Percentiles rank a stretch among this genome's conserved stretches.
Evolutionary conservation across 2,113 vertebrate species (phyloP).

Genomic region (Oreocharis arfaki): DNA sequence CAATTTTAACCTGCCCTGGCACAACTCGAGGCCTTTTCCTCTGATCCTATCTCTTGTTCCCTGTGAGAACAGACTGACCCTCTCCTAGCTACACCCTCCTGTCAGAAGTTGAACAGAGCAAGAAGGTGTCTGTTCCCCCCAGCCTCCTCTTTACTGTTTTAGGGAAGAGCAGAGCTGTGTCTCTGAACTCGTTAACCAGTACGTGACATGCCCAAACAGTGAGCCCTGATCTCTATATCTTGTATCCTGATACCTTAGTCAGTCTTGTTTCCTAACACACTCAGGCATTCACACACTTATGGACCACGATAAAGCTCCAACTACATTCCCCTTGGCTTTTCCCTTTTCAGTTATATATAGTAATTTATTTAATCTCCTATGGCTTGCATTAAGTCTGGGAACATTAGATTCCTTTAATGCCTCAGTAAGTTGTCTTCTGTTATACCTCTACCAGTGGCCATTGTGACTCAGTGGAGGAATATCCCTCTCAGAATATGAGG

Average conservation of each 20-base stretch:
- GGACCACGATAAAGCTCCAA: not conserved
- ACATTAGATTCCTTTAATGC: not conserved
- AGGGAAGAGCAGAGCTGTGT: not conserved
- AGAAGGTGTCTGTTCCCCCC: fast-evolving
- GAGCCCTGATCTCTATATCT: not conserved
- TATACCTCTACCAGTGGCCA: not conserved
- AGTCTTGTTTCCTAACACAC: not conserved
- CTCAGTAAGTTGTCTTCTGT: not conserved
- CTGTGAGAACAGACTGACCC: not conserved
- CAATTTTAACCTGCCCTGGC: not conserved
- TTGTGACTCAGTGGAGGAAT: not conserved
- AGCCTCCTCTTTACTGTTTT: not conserved
- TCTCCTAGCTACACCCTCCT: not conserved
- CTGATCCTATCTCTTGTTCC: not conserved
- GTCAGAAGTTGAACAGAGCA: not conserved
- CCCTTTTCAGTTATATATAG: not conserved
- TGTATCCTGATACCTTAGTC: not conserved
- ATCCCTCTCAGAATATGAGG: not conserved
- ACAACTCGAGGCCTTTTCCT: not conserved
- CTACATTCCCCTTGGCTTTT: not conserved
- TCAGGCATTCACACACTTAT: fast-evolving
- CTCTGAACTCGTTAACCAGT: not conserved
- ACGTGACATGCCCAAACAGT: not conserved
- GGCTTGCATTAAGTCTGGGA: not conserved
- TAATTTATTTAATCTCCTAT: not conserved